These are phyloP conservation scores for Dendroctonus valens DNA, from an alignment of 1,140 invertebrate species.

Conservation along the genomic window DNA sequence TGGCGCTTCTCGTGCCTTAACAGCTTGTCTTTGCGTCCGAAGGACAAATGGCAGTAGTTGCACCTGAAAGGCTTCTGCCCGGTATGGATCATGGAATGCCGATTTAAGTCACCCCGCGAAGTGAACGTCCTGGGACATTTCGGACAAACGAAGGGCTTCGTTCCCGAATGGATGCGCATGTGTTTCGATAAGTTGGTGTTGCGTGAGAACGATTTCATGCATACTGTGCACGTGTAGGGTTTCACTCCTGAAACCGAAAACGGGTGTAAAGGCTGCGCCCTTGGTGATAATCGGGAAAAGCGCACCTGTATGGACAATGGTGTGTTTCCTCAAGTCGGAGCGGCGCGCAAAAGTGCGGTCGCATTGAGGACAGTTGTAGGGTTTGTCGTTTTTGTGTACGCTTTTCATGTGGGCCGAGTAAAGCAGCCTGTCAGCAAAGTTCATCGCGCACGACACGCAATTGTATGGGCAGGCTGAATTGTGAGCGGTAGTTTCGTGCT, in stretches of 20 bases:
- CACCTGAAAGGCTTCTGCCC: conserved; percentile 69
- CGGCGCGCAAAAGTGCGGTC: conserved; percentile 62
- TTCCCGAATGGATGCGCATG: conserved; percentile 69
- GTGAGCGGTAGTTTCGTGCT: conserved; percentile 56
- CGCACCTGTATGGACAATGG: conserved; percentile 68
- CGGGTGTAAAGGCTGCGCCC: background rate
- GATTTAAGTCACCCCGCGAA: conserved; percentile 64
- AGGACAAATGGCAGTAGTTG: conserved; percentile 64
- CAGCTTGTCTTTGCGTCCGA: conserved; percentile 63
- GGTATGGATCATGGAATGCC: conserved; percentile 69
- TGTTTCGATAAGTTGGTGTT: conserved; percentile 86
- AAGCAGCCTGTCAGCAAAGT: conserved; percentile 56
- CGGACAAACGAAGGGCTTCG: conserved; percentile 69
- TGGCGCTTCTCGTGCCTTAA: conserved; percentile 61
- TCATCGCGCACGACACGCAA: conserved; percentile 59
- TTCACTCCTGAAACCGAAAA: conserved; percentile 30
- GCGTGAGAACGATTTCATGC: conserved; percentile 62
- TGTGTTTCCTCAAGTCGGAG: conserved; percentile 66
- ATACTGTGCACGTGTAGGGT: conserved; percentile 34
- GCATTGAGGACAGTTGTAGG: conserved; percentile 64
- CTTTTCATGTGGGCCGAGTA: conserved; percentile 62
- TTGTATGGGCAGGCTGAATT: conserved; percentile 53
- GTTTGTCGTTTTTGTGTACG: conserved; percentile 63
- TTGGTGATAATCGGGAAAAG: background rate
- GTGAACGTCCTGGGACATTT: conserved; percentile 73